Conservation (phyloP, 30 jellyfish, hydroid and myxozoan species). For the Pseudorhiza aurosa region DNA sequence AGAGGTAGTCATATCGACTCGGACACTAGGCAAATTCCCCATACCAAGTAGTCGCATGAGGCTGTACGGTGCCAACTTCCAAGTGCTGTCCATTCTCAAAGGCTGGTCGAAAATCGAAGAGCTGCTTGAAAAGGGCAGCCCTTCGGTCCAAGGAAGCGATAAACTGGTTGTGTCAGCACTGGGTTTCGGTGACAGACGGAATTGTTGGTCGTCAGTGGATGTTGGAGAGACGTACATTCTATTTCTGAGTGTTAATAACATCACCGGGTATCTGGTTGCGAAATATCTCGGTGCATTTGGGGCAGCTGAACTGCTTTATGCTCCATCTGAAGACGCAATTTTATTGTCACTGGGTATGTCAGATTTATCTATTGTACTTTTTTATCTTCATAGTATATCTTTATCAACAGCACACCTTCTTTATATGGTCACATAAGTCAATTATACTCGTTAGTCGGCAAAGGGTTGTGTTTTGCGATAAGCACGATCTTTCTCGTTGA, state of each 20-base stretch:
- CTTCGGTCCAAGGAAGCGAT: constrained; percentile 68
- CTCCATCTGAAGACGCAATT: constrained; percentile 82
- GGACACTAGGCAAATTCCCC: constrained; percentile 64
- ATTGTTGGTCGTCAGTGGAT: constrained; percentile 93
- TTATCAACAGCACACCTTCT: too few species aligned
- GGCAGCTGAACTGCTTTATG: constrained; percentile 93
- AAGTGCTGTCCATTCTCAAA: constrained; percentile 84
- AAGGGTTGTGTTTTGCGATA: too few species aligned
- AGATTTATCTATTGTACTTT: too few species aligned
- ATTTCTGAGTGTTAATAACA: constrained; percentile 76
- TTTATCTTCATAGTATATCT: too few species aligned
- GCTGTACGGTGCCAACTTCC: constrained; percentile 85
- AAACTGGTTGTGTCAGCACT: constrained; percentile 70
- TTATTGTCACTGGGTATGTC: constrained; percentile 88
- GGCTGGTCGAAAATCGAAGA: constrained; percentile 83
- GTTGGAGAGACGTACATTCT: constrained; percentile 90
- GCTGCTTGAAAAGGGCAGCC: constrained; percentile 69
- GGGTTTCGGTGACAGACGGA: constrained; percentile 94
- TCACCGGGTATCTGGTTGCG: constrained; percentile 79
- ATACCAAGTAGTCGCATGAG: constrained; percentile 46
- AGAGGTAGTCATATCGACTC: constrained; percentile 85
- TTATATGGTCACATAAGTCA: too few species aligned
- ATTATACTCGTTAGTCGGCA: too few species aligned
- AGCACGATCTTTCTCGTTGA: too few species aligned
- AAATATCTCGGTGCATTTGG: constrained; percentile 95